A percentile compares a stretch with the other conserved stretches of the same genome.
These are phyloP conservation scores for Tuberolachnus salignus DNA, from an alignment of 2,888 invertebrate genomes.

Conservation along the genomic window DNA sequence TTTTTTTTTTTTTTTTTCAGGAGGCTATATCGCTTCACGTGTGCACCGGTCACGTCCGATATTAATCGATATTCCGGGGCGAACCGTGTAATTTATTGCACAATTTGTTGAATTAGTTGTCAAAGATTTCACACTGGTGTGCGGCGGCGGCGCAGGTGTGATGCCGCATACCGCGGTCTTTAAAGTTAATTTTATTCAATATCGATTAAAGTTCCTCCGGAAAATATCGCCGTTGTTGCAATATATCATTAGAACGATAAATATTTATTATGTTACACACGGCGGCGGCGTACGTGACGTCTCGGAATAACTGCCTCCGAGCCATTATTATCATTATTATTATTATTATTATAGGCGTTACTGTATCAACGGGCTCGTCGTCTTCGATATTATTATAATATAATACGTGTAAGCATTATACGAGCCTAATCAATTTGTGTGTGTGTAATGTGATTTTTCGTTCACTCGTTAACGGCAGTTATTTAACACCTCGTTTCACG, in stretches of 20 bases:
- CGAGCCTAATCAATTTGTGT: conserved; percentile 43
- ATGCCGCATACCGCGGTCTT: too few species aligned
- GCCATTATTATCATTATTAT: too few species aligned
- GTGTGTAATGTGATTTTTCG: conserved; percentile 42
- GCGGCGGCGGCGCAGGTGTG: too few species aligned
- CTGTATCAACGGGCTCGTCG: conserved; percentile 23
- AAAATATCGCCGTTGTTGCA: too few species aligned
- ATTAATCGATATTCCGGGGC: conserved; percentile 15
- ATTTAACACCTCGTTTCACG: conserved; percentile 38
- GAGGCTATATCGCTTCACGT: too few species aligned
- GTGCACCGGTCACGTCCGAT: not conserved
- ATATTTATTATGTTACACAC: conserved; percentile 6
- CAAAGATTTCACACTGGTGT: conserved; percentile 31
- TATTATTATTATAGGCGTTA: conserved; percentile 52
- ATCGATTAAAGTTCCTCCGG: conserved; percentile 36
- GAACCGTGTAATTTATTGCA: conserved; percentile 20
- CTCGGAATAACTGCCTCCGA: conserved; percentile 33
- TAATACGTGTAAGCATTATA: too few species aligned
- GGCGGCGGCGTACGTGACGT: conserved; percentile 14
- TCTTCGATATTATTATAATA: too few species aligned
- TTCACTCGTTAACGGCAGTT: conserved; percentile 31
- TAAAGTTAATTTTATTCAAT: conserved; percentile 46
- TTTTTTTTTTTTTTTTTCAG: too few species aligned
- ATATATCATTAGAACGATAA: conserved; percentile 38
- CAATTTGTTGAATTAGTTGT: conserved; percentile 37